Conservation (phyloP, 2,797 vertebrate species). For the Corythornis leucogaster region DNA sequence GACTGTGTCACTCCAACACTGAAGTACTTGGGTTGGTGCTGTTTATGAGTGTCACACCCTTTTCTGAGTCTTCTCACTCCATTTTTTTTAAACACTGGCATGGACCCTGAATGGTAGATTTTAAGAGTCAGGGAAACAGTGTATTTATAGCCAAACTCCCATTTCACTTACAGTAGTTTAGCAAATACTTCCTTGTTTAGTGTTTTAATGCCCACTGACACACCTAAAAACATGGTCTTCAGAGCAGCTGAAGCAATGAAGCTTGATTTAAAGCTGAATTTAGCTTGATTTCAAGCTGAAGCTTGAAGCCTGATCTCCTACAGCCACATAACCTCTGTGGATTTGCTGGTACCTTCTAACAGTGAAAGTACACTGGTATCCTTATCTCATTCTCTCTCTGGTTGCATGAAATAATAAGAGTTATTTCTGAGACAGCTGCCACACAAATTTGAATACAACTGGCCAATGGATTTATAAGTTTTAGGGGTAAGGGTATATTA, state of each 20-base stretch:
- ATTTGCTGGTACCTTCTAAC: not conserved
- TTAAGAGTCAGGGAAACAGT: not conserved
- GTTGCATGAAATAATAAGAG: not conserved
- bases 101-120: not conserved
- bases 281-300: too few relatives aligned
- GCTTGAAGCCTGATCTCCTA: not conserved
- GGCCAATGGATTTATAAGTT: not conserved
- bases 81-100: not conserved
- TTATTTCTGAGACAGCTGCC: not conserved
- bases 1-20: not conserved
- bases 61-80: not conserved
- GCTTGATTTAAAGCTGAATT: not conserved
- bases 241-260: not conserved
- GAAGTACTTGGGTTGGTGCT: not conserved
- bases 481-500: not conserved
- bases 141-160: not conserved
- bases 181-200: not conserved
- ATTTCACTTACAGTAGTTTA: accelerated
- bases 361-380: not conserved
- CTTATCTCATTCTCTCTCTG: not conserved
- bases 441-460: not conserved
- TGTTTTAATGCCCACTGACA: not conserved
- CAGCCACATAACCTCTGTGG: not conserved
- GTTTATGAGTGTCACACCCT: not conserved
- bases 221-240: not conserved